Evolutionary conservation across 2,797 vertebrate genomes (phyloP).

Genomic region (Prionace glauca): DNA sequence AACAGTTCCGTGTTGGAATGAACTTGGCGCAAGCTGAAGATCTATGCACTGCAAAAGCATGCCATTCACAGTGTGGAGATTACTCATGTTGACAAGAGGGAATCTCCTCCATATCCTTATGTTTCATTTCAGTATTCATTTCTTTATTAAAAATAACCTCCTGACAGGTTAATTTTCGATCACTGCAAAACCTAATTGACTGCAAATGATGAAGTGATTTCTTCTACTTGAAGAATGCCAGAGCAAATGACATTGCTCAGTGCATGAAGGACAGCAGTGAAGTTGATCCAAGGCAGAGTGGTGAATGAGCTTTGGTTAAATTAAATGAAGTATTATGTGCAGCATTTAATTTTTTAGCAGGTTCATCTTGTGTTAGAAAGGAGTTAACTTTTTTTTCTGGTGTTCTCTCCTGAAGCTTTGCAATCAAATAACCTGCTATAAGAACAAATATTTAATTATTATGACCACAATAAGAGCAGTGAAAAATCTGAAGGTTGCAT

Average conservation of each 20-base stretch:
- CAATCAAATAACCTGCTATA: neutral
- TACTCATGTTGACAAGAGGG: neutral
- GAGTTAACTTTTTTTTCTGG: neutral
- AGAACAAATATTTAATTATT: neutral
- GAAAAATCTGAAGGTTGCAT: neutral
- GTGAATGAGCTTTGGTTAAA: neutral
- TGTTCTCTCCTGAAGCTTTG: neutral
- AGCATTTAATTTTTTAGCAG: neutral
- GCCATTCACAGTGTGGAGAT: neutral
- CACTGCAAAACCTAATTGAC: neutral
- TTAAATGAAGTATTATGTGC: neutral
- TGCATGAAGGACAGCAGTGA: neutral
- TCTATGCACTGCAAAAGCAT: constrained; percentile 8
- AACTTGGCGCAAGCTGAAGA: neutral
- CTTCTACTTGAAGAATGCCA: neutral
- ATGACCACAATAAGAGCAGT: neutral
- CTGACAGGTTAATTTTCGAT: constrained; percentile 11
- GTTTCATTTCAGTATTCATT: constrained; percentile 9
- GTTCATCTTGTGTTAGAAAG: neutral
- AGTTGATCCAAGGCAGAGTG: neutral
- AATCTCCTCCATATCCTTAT: constrained; percentile 14
- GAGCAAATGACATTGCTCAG: neutral
- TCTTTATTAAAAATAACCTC: neutral
- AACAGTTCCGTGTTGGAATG: constrained; percentile 32
- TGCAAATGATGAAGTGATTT: neutral